Evolutionary conservation across 2,888 invertebrate species (phyloP).

Genomic region (Melinaea marsaeus): DNA sequence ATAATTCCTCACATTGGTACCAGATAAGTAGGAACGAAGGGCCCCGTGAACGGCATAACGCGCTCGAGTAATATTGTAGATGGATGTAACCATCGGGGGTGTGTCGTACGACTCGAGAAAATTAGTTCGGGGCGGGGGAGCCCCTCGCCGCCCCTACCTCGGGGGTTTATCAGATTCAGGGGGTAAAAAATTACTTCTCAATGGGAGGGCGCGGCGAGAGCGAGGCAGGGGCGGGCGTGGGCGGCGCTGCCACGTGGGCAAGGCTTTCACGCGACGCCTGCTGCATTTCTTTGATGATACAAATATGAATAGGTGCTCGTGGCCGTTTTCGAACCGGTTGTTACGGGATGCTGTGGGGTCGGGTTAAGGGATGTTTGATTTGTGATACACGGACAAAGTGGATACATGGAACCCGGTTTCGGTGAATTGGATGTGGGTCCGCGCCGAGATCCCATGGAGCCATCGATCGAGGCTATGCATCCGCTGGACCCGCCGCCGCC

Average conservation of each 20-base stretch:
- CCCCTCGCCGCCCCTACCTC: conserved; percentile 53
- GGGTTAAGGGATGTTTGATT: conserved; percentile 44
- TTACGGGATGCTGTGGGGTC: conserved; percentile 49
- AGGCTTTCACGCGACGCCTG: conserved; percentile 55
- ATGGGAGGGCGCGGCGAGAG: conserved; percentile 67
- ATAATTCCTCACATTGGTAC: conserved; percentile 56
- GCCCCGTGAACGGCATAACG: conserved; percentile 74
- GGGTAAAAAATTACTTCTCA: conserved; percentile 77
- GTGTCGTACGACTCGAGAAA: conserved; percentile 76
- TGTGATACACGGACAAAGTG: conserved; percentile 51
- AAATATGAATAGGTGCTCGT: conserved; percentile 49
- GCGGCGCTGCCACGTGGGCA: conserved; percentile 72
- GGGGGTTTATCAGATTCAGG: conserved; percentile 76
- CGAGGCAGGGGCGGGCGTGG: conserved; percentile 65
- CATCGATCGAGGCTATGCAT: conserved; percentile 59
- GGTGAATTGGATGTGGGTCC: conserved; percentile 54
- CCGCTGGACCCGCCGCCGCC: conserved; percentile 82
- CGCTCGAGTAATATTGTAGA: conserved; percentile 76
- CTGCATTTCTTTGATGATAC: conserved; percentile 46
- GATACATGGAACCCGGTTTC: conserved; percentile 55
- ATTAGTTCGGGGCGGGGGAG: conserved; percentile 78
- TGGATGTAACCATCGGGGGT: conserved; percentile 77
- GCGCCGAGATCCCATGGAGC: conserved; percentile 54
- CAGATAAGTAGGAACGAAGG: conserved; percentile 70
- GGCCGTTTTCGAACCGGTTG: conserved; percentile 35